Conservation (phyloP, 1,140 invertebrate species). For the Diabrotica undecimpunctata region DNA sequence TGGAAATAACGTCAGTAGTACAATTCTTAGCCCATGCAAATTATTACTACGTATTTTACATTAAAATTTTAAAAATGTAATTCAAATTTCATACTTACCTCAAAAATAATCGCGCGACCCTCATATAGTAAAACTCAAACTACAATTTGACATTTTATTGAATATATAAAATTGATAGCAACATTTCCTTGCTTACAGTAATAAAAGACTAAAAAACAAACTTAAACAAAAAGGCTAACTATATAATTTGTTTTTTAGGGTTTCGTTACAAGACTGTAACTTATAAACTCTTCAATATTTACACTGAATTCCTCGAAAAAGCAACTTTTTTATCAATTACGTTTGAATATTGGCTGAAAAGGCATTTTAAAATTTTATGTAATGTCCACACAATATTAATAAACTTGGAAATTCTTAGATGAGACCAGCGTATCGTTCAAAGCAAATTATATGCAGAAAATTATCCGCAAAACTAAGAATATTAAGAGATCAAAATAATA, state of each 20-base stretch:
- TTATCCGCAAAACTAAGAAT: too few species aligned
- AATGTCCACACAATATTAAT: conserved; percentile 8
- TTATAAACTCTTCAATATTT: conserved; percentile 22
- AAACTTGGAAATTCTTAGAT: background rate
- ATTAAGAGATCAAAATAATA: too few species aligned
- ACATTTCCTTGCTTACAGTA: conserved; percentile 17
- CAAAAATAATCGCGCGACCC: too few species aligned
- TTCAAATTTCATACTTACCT: too few species aligned
- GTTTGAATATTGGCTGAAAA: conserved; percentile 11
- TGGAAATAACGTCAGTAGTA: too few species aligned
- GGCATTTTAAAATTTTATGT: conserved; percentile 6
- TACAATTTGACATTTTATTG: conserved; percentile 23
- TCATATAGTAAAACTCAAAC: background rate
- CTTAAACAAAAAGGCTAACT: conserved; percentile 15
- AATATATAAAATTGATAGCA: conserved; percentile 25
- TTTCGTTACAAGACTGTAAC: conserved; percentile 17
- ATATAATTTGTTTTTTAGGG: conserved; percentile 11
- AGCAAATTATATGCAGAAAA: too few species aligned
- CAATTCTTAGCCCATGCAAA: too few species aligned
- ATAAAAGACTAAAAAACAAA: conserved; percentile 17
- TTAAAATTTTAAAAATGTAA: too few species aligned
- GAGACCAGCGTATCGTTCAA: background rate
- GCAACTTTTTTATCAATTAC: background rate
- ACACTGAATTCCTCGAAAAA: conserved; percentile 19
- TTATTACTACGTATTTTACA: too few species aligned